Conservation (phyloP, 2,888 invertebrate genomes). For the Andrena minutula region DNA sequence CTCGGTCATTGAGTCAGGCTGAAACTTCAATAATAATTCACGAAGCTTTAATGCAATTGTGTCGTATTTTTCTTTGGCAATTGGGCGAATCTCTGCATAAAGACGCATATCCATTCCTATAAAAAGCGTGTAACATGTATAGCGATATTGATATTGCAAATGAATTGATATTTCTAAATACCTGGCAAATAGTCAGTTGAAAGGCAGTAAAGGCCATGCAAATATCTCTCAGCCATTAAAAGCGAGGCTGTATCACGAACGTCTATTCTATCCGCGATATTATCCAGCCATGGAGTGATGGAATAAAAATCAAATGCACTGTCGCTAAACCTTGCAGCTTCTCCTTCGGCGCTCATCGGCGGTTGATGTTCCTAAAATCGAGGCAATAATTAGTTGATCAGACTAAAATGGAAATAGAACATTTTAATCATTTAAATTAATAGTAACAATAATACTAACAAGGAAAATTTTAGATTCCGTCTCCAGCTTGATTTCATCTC, state of each 20-base stretch:
- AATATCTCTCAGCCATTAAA: constrained; percentile 63
- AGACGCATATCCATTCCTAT: constrained; percentile 48
- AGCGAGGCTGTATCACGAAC: constrained; percentile 67
- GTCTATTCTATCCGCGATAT: constrained; percentile 66
- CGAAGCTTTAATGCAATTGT: constrained; percentile 14
- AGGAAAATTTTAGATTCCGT: constrained; percentile 50
- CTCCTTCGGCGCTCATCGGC: constrained; percentile 43
- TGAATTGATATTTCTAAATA: constrained; percentile 1
- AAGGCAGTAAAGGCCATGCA: constrained; percentile 66
- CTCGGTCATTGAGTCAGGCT: constrained; percentile 36
- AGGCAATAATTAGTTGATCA: background rate
- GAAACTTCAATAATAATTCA: constrained; percentile 40
- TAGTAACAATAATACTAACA: constrained; percentile 43
- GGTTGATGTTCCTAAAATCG: constrained; percentile 35
- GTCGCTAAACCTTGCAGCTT: constrained; percentile 24
- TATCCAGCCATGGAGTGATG: constrained; percentile 61
- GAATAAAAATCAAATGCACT: constrained; percentile 51
- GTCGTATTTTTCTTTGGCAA: constrained; percentile 1
- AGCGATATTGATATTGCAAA: background rate
- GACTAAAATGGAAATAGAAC: background rate
- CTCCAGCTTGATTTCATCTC: constrained; percentile 55
- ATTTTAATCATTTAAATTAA: background rate
- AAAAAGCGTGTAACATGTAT: background rate
- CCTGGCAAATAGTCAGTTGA: constrained; percentile 53
- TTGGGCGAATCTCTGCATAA: constrained; percentile 17